Base-by-base conservation (phyloP, 2,888 invertebrate species). In the Scotopteryx bipunctaria region DNA sequence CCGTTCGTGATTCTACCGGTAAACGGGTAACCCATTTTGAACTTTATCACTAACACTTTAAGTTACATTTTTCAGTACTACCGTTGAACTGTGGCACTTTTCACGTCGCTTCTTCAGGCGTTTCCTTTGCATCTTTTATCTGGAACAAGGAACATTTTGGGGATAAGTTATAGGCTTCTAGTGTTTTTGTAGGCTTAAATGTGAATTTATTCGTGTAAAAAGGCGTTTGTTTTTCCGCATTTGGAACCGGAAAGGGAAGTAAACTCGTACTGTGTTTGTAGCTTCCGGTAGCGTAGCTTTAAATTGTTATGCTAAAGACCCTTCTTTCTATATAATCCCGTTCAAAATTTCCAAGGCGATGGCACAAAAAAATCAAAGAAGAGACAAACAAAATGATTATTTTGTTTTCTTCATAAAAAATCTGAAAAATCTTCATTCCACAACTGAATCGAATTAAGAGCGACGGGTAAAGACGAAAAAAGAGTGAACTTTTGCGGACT, bases 91-190 rank as follows among this genome's bases (percentile, higher is more conserved):
- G 42, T 67, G 69, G 45, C 61, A 69, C 66, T 84, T 86, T 56
- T 73, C 73, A 59, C 83, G 75, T 66, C 83, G 71, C 67, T 85
- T 87, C 67, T 73, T 84, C 61, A 82, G 83, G 31, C 86, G 86
- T 75, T 83, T 87, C 66, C 78, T 74, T 76, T 81, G 81, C 87
- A 88, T 86, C 71, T 76, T 78, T 83, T 79, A 78, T 76, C 88
- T 88, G 89, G 15, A 88, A 88, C 83, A 86, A 87, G 51, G 59
- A 33, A 15, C n/a, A 8, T 44, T 32, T 56, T 31, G 41, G 9
- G 23, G 25, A 33, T 36, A 27, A 50, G 9, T 44, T 43, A 42
- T 37, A 42, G 25, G 40, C 32, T 42, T 32, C 16, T 3, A 33
- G 17, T 29, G 43, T 29, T 40, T 43, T 40, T 27, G 36, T 13